These are phyloP conservation scores for Archips xylosteana DNA, from an alignment of 2,888 invertebrate species.

Conservation along the genomic window DNA sequence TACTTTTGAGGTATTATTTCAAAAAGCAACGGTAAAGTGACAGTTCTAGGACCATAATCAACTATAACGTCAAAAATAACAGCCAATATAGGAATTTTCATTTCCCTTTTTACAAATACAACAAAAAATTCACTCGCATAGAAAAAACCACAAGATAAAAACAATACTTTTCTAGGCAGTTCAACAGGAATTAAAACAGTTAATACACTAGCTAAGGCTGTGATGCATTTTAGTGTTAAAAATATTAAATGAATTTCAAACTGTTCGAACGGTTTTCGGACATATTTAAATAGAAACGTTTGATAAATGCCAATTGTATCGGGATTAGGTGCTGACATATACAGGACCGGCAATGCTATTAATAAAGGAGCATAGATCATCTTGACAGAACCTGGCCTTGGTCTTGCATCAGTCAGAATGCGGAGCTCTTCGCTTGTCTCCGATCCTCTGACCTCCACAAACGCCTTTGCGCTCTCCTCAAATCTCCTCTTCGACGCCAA, in stretches of 20 bases:
- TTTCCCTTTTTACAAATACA: background rate
- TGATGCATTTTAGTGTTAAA: background rate
- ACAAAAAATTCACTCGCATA: background rate
- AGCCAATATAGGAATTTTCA: background rate
- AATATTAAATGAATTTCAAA: background rate
- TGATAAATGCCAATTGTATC: no score
- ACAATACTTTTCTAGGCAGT: background rate
- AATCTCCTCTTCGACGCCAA: conserved; percentile 2
- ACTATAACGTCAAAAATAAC: background rate
- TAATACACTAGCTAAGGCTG: background rate
- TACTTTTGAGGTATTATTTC: conserved; percentile 15
- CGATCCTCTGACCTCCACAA: background rate
- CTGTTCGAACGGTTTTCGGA: no score
- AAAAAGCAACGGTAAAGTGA: background rate
- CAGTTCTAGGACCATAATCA: background rate
- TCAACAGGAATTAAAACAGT: background rate
- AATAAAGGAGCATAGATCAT: background rate
- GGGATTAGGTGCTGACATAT: background rate
- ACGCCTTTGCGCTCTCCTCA: background rate
- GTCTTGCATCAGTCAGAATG: background rate
- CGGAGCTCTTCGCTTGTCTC: background rate
- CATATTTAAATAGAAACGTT: background rate
- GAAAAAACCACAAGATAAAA: background rate
- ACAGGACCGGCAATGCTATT: background rate
- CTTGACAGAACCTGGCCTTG: background rate